These are phyloP conservation scores for Tetrao urogallus DNA, from an alignment of 2,113 vertebrate species.

Conservation along the genomic window DNA sequence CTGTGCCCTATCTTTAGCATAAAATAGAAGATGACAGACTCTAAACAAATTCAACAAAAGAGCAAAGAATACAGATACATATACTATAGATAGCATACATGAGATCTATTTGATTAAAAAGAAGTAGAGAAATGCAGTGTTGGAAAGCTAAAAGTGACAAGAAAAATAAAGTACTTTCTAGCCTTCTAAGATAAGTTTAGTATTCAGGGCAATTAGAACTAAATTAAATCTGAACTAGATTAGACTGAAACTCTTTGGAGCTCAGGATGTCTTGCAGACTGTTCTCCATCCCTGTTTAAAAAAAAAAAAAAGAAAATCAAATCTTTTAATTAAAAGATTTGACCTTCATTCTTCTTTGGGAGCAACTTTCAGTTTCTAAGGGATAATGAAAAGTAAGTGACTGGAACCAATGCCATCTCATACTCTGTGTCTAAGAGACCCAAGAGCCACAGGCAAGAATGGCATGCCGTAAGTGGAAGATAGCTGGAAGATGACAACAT, in stretches of 20 bases:
- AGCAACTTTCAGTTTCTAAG: slow-evolving; percentile 34
- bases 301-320: not conserved
- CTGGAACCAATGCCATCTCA: not conserved
- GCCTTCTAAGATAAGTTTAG: slow-evolving; percentile 7
- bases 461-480: not conserved
- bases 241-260: slow-evolving; percentile 37
- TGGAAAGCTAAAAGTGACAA: not conserved
- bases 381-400: slow-evolving; percentile 38
- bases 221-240: slow-evolving; percentile 63
- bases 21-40: not conserved
- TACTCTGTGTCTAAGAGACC: not conserved
- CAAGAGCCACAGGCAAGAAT: not conserved
- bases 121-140: not conserved
- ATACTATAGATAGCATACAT: not conserved
- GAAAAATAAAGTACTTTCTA: slow-evolving; percentile 36
- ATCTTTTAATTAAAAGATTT: slow-evolving; percentile 60
- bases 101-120: not conserved
- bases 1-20: not conserved
- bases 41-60: not conserved
- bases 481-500: not conserved
- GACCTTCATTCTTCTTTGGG: slow-evolving; percentile 51
- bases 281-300: not conserved
- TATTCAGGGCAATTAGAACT: slow-evolving; percentile 60
- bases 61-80: not conserved
- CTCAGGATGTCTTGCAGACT: slow-evolving; percentile 22